A percentile compares a stretch with the other conserved stretches of the same genome.
These are phyloP conservation scores for Acrobasis suavella DNA, from an alignment of 2,888 invertebrate species.

Conservation along the genomic window DNA sequence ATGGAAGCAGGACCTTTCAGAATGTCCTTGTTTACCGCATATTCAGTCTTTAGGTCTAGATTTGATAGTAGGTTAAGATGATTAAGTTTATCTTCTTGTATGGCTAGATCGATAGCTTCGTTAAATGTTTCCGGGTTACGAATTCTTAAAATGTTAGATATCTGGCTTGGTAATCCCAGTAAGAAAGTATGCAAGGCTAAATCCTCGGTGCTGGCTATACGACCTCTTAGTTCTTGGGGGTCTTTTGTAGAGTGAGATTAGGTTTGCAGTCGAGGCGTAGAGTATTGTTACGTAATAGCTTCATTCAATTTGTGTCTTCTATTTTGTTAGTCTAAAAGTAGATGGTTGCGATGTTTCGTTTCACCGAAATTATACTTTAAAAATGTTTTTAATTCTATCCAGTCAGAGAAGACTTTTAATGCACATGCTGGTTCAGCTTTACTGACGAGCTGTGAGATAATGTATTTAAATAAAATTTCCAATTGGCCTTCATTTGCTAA, in stretches of 20 bases:
- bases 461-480: conserved; percentile 31
- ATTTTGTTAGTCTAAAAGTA: conserved; percentile 23
- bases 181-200: conserved; percentile 30
- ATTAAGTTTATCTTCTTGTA: conserved; percentile 22
- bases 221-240: conserved; percentile 26
- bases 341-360: conserved; percentile 29
- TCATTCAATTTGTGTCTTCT: conserved; percentile 30
- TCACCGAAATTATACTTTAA: conserved; percentile 31
- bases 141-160: conserved; percentile 20
- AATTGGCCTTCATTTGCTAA: conserved; percentile 27
- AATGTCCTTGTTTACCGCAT: too few relatives aligned
- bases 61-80: too few relatives aligned
- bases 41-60: too few relatives aligned
- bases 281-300: conserved; percentile 27
- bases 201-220: conserved; percentile 34
- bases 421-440: conserved; percentile 32
- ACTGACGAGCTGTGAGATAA: conserved; percentile 29
- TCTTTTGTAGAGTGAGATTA: too few relatives aligned
- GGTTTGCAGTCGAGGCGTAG: conserved; percentile 25
- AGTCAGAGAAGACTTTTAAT: conserved; percentile 28
- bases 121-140: conserved; percentile 20
- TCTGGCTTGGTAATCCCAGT: conserved; percentile 14
- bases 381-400: conserved; percentile 30
- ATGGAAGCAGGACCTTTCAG: too few relatives aligned
- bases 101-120: conserved; percentile 21